Evolutionary conservation across 2,888 invertebrate genomes (phyloP).

Genomic region (Gerris lacustris): DNA sequence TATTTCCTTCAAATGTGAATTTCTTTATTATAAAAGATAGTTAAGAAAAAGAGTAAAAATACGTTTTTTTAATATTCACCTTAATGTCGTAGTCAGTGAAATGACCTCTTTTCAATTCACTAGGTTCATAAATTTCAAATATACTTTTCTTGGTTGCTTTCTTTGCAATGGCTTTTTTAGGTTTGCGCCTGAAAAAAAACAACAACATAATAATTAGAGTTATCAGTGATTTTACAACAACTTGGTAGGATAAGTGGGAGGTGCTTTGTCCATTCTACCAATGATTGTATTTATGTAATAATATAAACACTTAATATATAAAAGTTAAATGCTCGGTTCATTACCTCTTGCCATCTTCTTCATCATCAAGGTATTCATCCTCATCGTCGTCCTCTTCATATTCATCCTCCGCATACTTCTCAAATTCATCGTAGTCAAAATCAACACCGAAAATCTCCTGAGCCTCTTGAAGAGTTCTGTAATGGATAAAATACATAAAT

Average conservation of each 20-base stretch:
- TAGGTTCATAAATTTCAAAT: constrained; percentile 92
- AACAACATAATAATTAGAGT: not conserved
- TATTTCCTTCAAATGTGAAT: not conserved
- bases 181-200: constrained; percentile 39
- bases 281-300: no score
- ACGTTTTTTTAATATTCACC: constrained; percentile 36
- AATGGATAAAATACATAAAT: constrained; percentile 21
- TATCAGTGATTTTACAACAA: no score
- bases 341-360: constrained; percentile 33
- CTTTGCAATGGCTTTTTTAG: constrained; percentile 63
- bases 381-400: constrained; percentile 75
- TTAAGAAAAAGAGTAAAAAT: no score
- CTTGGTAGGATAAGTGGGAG: no score
- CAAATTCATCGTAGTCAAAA: constrained; percentile 86
- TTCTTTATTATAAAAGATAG: no score
- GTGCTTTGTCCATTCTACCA: no score
- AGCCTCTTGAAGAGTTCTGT: constrained; percentile 79
- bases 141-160: constrained; percentile 72
- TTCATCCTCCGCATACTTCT: constrained; percentile 74
- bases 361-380: constrained; percentile 68
- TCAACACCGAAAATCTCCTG: constrained; percentile 99
- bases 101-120: constrained; percentile 89
- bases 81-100: constrained; percentile 88
- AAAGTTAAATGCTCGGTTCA: no score
- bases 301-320: no score